A percentile compares a stretch with the other conserved stretches of the same genome.
Conservation (phyloP, 2,113 vertebrate genomes). For the Nicator chloris region DNA sequence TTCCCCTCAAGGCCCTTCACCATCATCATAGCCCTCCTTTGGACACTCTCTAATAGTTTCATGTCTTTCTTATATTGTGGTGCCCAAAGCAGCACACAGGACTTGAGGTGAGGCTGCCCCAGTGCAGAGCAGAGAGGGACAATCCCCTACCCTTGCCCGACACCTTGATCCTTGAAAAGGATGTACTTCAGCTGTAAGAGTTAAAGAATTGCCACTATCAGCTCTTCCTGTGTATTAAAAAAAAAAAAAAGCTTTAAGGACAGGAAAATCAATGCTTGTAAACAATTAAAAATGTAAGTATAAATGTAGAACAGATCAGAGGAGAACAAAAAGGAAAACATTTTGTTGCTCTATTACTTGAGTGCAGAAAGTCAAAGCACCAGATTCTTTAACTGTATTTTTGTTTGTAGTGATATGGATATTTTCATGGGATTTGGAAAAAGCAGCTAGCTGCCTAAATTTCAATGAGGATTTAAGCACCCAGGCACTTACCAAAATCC, state of each 20-base stretch:
- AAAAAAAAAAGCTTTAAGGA: background rate
- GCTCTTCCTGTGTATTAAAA: background rate
- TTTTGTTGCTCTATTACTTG: background rate
- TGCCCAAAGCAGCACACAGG: background rate
- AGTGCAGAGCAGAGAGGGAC: background rate
- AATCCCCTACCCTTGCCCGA: background rate
- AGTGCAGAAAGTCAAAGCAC: background rate
- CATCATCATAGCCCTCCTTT: background rate
- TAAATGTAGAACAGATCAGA: background rate
- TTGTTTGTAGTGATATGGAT: background rate
- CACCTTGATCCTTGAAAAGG: background rate
- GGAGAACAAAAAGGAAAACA: background rate
- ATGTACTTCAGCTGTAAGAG: background rate
- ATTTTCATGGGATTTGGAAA: background rate
- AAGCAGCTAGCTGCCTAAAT: background rate
- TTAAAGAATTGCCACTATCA: background rate
- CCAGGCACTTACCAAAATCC: background rate
- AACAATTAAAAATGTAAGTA: background rate
- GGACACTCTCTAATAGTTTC: background rate
- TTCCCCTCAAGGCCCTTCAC: background rate
- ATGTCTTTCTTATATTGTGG: background rate
- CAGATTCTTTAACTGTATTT: background rate
- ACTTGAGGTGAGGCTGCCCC: background rate
- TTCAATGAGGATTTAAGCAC: background rate
- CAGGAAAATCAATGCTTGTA: background rate